Evolutionary conservation across 2,113 vertebrate genomes (phyloP).

Genomic region (Rostratula benghalensis): DNA sequence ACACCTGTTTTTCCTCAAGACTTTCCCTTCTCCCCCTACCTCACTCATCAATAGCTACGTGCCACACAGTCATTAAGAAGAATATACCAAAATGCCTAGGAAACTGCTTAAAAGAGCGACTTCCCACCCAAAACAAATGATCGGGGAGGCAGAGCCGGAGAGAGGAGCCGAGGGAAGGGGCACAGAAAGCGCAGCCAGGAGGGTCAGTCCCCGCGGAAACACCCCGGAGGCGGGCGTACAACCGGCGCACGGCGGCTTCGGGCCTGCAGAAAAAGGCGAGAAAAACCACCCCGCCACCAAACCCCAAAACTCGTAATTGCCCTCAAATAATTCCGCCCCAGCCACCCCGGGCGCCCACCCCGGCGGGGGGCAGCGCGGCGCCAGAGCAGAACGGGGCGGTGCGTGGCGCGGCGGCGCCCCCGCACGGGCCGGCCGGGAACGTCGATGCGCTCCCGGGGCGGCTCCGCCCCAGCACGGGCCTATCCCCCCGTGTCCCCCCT

Average conservation of each 20-base stretch:
- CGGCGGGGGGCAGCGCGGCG: background rate
- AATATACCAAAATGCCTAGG: rapidly evolving
- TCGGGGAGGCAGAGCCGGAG: too few species aligned
- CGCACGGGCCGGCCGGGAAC: background rate
- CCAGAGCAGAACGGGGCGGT: too few species aligned
- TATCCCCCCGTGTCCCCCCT: too few species aligned
- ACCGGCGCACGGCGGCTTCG: too few species aligned
- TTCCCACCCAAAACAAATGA: background rate
- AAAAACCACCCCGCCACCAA: too few species aligned
- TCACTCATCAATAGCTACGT: background rate
- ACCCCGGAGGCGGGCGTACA: too few species aligned
- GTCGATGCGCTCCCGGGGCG: too few species aligned
- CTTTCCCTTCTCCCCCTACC: background rate
- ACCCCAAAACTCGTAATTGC: too few species aligned
- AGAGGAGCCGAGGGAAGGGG: too few species aligned
- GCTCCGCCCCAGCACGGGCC: background rate
- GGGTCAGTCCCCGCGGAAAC: too few species aligned
- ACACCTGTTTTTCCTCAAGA: background rate
- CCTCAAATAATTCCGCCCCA: background rate
- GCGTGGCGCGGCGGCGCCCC: background rate
- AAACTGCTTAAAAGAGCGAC: rapidly evolving
- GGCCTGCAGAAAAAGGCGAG: too few species aligned
- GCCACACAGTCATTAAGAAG: rapidly evolving
- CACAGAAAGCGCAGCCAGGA: rapidly evolving
- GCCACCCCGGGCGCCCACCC: background rate